Base-by-base conservation (phyloP, 2,888 invertebrate genomes). In the Trissoscelio sp. region DNA sequence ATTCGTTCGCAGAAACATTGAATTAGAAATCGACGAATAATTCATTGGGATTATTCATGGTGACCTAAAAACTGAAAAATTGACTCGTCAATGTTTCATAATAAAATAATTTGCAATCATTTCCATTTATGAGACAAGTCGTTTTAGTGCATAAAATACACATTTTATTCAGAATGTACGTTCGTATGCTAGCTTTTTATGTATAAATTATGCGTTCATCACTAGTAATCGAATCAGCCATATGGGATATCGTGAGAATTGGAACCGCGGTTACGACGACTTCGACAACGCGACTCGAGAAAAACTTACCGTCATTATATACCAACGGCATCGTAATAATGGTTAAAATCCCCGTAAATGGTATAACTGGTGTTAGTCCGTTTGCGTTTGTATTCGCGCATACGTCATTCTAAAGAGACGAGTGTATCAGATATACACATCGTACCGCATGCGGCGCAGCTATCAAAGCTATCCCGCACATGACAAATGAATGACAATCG, bases 301-400 rank as follows among this genome's bases (percentile, higher is more conserved):
- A 90, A 90, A 90, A 90, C 90, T 90, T 83, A 90, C 90, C 90
- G 88, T 89, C 89, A 88, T 90, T 90, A 91, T 90, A 88, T 67
- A 77, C 89, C 85, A 86, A 85, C 85, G 86, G 86, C 86, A 86
- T 87, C 87, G 89, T 88, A 88, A 88, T 90, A 90, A 90, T 90
- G 87, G 88, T 87, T 88, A 88, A 89, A 88, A 89, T 88, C 85
- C 85, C 90, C 90, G 87, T 90, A 90, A 88, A 90, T 90, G 89
- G 90, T 83, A 79, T 84, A 81, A 85, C 87, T 75, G 81, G 86
- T 82, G 83, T 80, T 81, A 79, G 82, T 81, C 66, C 22, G 74
- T 48, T 39, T 64, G 70, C 69, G 79, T 80, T 67, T 58, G 55
- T 79, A 67, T 75, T 48, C 28, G 57, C 64, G 79, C 64, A 37